These are phyloP conservation scores for Papilio xuthus DNA, from an alignment of 1,140 invertebrate species.

Conservation along the genomic window DNA sequence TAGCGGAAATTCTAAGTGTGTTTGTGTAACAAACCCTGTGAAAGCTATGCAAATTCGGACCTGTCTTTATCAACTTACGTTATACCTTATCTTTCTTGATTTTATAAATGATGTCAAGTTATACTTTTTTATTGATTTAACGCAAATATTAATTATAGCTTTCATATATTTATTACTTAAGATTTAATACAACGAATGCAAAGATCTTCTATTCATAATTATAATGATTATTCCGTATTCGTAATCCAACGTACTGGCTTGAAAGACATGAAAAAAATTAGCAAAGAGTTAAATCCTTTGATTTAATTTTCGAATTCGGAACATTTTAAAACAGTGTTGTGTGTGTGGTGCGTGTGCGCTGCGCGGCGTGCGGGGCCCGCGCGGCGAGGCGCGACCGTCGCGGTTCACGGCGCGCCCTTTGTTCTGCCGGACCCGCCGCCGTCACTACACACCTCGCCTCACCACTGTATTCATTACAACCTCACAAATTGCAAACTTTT, in stretches of 20 bases:
- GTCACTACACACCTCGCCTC: constrained; percentile 39
- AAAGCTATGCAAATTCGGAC: constrained; percentile 4
- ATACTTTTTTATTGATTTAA: neutral
- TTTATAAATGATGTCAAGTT: neutral
- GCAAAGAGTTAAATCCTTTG: neutral
- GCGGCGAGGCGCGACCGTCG: constrained; percentile 71
- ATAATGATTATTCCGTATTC: no score
- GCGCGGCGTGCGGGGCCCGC: constrained; percentile 49
- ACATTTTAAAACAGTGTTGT: constrained; percentile 50
- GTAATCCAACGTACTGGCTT: neutral
- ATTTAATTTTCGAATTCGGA: constrained; percentile 14
- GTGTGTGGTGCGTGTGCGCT: constrained; percentile 52
- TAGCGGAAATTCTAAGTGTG: neutral
- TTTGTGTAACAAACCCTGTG: constrained; percentile 12
- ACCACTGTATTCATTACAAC: constrained; percentile 30
- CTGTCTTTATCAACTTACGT: neutral
- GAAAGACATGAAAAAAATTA: neutral
- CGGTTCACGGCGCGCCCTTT: constrained; percentile 80
- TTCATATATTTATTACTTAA: no score
- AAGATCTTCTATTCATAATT: no score
- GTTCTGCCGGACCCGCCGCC: constrained; percentile 67
- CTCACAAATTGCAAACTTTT: constrained; percentile 35
- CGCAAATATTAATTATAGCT: no score
- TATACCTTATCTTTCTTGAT: neutral
- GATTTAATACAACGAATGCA: no score